Conservation (phyloP, 2,113 vertebrate genomes). For the Xerus inauris region DNA sequence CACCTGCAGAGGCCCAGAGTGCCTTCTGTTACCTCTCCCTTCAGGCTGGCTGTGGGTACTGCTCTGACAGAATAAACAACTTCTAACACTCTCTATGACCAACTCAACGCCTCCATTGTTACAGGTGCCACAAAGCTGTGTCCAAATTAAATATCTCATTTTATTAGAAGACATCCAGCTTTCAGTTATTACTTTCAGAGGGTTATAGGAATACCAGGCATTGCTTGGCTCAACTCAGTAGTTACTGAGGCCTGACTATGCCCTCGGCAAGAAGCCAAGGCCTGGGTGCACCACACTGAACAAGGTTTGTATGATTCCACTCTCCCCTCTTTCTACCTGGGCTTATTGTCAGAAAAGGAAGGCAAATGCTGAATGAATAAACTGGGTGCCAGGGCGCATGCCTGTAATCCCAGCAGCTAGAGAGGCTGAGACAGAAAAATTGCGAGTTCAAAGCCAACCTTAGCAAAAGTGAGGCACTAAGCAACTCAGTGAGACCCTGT, state of each 20-base stretch:
- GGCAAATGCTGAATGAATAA: background rate
- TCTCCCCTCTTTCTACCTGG: background rate
- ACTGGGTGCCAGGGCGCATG: too few relatives aligned
- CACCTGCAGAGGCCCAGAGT: background rate
- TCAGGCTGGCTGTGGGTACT: accelerated
- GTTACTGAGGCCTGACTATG: background rate
- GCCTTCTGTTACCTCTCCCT: background rate
- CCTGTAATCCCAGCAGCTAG: too few relatives aligned
- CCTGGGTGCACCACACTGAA: background rate
- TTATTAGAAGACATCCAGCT: background rate
- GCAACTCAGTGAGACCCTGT: too few relatives aligned
- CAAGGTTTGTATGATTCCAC: background rate
- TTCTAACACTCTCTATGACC: background rate
- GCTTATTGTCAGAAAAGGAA: background rate
- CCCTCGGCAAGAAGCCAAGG: background rate
- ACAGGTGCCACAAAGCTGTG: background rate
- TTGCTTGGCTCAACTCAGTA: background rate
- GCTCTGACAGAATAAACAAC: background rate
- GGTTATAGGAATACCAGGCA: background rate
- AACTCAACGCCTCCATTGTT: background rate
- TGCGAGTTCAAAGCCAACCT: too few relatives aligned
- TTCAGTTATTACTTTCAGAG: background rate
- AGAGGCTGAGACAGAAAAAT: too few relatives aligned
- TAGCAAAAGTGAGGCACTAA: too few relatives aligned
- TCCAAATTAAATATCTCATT: background rate